Conservation (phyloP, 1,140 invertebrate genomes). For the Diabrotica undecimpunctata region DNA sequence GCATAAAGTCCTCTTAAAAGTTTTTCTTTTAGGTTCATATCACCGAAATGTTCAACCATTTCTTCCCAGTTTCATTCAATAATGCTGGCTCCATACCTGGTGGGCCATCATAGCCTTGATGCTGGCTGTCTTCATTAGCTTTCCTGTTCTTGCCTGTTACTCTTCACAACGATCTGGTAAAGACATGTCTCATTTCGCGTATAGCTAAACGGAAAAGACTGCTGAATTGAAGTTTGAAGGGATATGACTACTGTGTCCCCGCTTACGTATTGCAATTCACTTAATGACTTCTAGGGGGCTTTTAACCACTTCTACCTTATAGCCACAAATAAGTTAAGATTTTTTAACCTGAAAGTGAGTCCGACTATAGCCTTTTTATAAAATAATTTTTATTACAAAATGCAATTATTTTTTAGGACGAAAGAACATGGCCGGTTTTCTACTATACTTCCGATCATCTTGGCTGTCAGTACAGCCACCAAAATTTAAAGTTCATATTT, state of each 20-base stretch:
- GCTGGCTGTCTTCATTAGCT: constrained; percentile 55
- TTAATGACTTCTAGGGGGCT: background rate
- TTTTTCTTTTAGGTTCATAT: constrained; percentile 95
- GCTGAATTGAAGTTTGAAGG: constrained; percentile 28
- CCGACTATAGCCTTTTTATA: background rate
- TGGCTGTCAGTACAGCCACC: constrained; percentile 17
- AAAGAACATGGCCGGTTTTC: constrained; percentile 15
- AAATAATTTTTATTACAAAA: background rate
- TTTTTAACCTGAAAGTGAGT: background rate
- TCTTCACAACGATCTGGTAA: constrained; percentile 73
- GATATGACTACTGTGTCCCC: constrained; percentile 43
- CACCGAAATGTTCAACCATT: constrained; percentile 96
- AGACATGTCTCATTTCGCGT: constrained; percentile 70
- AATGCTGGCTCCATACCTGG: constrained; percentile 78
- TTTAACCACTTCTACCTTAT: background rate
- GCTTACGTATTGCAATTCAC: constrained; percentile 16
- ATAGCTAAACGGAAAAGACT: constrained; percentile 68
- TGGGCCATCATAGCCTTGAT: constrained; percentile 67
- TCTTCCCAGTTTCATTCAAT: constrained; percentile 75
- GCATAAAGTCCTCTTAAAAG: constrained; percentile 97
- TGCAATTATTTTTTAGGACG: constrained; percentile 14
- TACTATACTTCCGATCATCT: constrained; percentile 16
- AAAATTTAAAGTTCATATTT: constrained; percentile 17
- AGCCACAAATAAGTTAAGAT: background rate
- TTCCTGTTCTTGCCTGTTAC: constrained; percentile 79